Evolutionary conservation across 2,113 vertebrate species (phyloP), one percentile per base, ranked within the genome.

Genomic region (Campylomormyrus tamandua): DNA sequence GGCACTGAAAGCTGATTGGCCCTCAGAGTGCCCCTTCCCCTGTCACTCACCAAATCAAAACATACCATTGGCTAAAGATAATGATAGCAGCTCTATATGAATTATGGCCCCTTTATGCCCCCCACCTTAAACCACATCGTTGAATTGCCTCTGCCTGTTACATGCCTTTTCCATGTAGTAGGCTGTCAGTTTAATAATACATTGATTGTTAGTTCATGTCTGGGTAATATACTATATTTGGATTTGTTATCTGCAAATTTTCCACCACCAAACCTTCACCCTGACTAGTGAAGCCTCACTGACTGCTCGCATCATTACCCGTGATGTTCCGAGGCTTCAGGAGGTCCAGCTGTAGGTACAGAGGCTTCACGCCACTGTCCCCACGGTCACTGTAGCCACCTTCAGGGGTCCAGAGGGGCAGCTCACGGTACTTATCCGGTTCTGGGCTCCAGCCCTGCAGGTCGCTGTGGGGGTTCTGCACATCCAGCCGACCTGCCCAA

Each of bases 301-400:
- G 21, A 15, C 31, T 2, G 39, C n/a, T 24, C 21, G 42, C 35
- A 1, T 39, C 42, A 27, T 90, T 91, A 98, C 98, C 97, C 0
- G 97, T 98, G 91, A 98, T 95, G 92, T 98, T 98, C 91, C 92
- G 91, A 1, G 93, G 91, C 90, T 21, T 87, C 52, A 96, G 95
- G 48, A 98, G 93, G 92, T 98, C 95, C 80, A 97, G 94, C 92
- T 98, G 96, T 0, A 98, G 92, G 91, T 95, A 97, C 1, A 94
- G 95, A 0, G 93, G 93, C 74, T 93, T 93, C 93, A 94, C 5
- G 1, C 88, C 90, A 85, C 45, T 84, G 53, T 89, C 83, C 1
- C 88, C 90, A 87, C 87, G 92, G 89, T 31, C 19, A 45, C 91
- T 89, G 27, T 95, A 90, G 90, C 95, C 95, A 31, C 95, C 93